Evolutionary conservation across 2,888 invertebrate species (phyloP).

Genomic region (Drosophila gaucha): DNA sequence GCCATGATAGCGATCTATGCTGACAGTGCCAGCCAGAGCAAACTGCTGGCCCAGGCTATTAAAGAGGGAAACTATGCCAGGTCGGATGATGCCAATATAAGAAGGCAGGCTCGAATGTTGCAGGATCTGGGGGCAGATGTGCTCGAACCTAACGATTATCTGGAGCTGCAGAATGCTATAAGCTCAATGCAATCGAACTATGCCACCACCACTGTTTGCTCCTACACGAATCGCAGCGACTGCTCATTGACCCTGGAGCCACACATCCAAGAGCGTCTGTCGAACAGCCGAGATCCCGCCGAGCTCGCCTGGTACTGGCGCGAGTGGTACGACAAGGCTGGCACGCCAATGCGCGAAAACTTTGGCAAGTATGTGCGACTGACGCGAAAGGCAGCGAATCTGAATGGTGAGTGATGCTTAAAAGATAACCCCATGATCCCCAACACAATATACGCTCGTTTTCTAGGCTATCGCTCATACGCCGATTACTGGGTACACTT

Average conservation of each 20-base stretch:
- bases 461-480: slow-evolving; percentile 88
- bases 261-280: slow-evolving; percentile 87
- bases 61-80: slow-evolving; percentile 88
- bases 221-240: slow-evolving; percentile 87
- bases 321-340: slow-evolving; percentile 91
- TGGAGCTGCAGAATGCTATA: slow-evolving; percentile 87
- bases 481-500: slow-evolving; percentile 90
- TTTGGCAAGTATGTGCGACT: slow-evolving; percentile 89
- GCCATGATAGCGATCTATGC: slow-evolving; percentile 80
- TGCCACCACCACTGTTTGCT: slow-evolving; percentile 91
- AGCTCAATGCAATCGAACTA: slow-evolving; percentile 91
- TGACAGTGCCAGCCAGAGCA: slow-evolving; percentile 74
- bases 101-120: slow-evolving; percentile 90
- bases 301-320: slow-evolving; percentile 92
- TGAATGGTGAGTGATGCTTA: slow-evolving; percentile 86
- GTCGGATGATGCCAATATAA: slow-evolving; percentile 88
- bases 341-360: slow-evolving; percentile 87
- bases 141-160: slow-evolving; percentile 88
- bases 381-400: slow-evolving; percentile 89
- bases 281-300: slow-evolving; percentile 89
- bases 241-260: slow-evolving; percentile 91
- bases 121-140: slow-evolving; percentile 90
- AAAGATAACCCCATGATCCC: slow-evolving; percentile 28
- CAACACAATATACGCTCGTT: not conserved
- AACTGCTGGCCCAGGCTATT: slow-evolving; percentile 76